Percentiles rank a stretch among this genome's conserved stretches.
phyloP scores from a whole-genome alignment of 2,888 invertebrate species.

The Tiphia femorata region DNA sequence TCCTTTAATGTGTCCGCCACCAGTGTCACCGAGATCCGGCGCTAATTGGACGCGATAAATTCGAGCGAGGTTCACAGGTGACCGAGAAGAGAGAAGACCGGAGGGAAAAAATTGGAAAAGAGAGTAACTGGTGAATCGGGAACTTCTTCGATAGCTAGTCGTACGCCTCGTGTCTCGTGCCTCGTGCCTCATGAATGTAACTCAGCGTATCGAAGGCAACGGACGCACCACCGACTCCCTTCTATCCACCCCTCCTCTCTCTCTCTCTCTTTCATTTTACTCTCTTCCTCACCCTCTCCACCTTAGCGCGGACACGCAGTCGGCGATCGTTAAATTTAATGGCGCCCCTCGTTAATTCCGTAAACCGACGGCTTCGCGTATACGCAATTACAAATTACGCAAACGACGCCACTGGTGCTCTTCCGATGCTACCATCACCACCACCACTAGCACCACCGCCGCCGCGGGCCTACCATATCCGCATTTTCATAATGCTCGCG shows the following conservation, averaged over 20 bases:
- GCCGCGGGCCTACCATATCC: too few relatives aligned
- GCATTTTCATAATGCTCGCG: conserved; percentile 43
- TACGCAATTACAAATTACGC: conserved; percentile 52
- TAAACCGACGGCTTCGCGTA: conserved; percentile 41
- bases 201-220: too few relatives aligned
- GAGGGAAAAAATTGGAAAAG: background rate
- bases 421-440: too few relatives aligned
- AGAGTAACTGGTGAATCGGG: background rate
- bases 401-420: conserved; percentile 32
- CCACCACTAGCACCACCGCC: background rate
- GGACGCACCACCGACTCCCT: too few relatives aligned
- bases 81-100: background rate
- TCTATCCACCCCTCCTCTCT: too few relatives aligned
- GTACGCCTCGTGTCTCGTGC: too few relatives aligned
- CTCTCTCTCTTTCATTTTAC: conserved; percentile 5
- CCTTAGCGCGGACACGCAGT: conserved; percentile 41
- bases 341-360: conserved; percentile 48
- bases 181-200: too few relatives aligned
- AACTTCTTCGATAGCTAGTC: too few relatives aligned
- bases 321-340: conserved; percentile 53
- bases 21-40: conserved; percentile 48
- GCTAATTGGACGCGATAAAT: conserved; percentile 64
- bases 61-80: conserved; percentile 16
- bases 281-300: too few relatives aligned
- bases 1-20: conserved; percentile 48